Conservation (phyloP, 1,140 invertebrate species). For the Meloidogyne exigua region DNA sequence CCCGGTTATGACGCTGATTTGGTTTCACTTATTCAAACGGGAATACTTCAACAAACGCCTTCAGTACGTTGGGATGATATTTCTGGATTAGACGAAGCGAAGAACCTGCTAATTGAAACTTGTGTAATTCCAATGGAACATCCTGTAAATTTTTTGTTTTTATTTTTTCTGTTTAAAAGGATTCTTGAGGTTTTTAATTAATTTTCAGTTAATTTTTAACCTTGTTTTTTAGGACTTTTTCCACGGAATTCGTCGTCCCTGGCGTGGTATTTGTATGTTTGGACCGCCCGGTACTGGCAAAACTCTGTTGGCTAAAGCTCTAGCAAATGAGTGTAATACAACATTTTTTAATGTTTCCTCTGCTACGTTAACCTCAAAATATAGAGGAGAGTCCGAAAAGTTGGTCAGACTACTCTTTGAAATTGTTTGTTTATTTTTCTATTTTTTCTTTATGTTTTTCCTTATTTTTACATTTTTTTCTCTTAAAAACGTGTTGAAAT, state of each 20-base stretch:
- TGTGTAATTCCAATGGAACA: slow-evolving; percentile 98
- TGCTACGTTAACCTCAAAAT: slow-evolving; percentile 94
- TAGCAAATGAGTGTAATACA: slow-evolving; percentile 96
- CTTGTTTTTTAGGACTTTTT: slow-evolving; percentile 11
- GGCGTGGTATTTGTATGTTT: slow-evolving; percentile 66
- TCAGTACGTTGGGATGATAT: slow-evolving; percentile 89
- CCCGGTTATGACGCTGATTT: slow-evolving; percentile 84
- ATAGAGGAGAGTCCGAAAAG: slow-evolving; percentile 96
- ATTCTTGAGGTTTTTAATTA: too few species aligned
- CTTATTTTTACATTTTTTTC: not conserved
- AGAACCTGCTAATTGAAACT: slow-evolving; percentile 99
- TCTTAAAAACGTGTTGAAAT: too few species aligned
- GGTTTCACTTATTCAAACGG: slow-evolving; percentile 71
- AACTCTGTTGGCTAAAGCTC: slow-evolving; percentile 97
- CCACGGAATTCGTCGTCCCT: slow-evolving; percentile 60
- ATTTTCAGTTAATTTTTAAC: slow-evolving; percentile 11
- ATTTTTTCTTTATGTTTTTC: slow-evolving; percentile 21
- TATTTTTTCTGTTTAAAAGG: too few species aligned
- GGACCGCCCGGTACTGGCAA: slow-evolving; percentile 97
- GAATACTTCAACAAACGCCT: slow-evolving; percentile 86
- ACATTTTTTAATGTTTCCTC: slow-evolving; percentile 99
- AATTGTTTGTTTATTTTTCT: slow-evolving; percentile 82
- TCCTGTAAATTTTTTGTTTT: slow-evolving; percentile 83
- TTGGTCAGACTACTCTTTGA: slow-evolving; percentile 93
- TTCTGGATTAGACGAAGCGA: slow-evolving; percentile 90